These are phyloP conservation scores for Mythimna ferrago DNA, from an alignment of 2,888 invertebrate species.

Conservation along the genomic window DNA sequence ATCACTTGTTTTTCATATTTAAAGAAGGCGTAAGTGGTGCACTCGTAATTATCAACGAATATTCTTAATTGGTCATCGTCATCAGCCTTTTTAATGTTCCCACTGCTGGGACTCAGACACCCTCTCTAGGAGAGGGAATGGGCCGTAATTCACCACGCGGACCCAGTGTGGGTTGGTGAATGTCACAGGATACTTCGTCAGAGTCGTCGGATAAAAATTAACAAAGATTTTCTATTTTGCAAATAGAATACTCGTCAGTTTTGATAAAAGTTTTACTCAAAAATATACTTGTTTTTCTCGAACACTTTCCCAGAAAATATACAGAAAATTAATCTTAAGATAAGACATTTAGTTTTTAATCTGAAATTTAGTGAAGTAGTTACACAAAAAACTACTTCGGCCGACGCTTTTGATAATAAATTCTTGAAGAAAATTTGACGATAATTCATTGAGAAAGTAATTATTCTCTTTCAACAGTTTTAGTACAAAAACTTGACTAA, in stretches of 20 bases:
- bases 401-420: constrained; percentile 16
- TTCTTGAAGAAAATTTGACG: constrained; percentile 17
- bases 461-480: constrained; percentile 18
- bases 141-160: no score
- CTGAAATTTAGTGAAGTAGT: constrained; percentile 25
- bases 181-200: neutral
- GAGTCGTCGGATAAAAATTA: neutral
- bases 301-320: constrained; percentile 4
- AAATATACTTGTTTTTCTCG: neutral
- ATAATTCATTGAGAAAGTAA: constrained; percentile 5
- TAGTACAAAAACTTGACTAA: neutral
- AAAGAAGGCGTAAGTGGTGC: no score
- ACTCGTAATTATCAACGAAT: no score
- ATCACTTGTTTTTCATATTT: no score
- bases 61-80: neutral
- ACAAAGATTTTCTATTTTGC: neutral
- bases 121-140: no score
- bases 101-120: no score
- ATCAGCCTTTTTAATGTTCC: no score
- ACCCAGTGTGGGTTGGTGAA: no score
- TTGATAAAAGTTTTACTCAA: neutral
- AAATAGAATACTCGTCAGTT: neutral
- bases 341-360: constrained; percentile 30
- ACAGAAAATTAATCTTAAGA: constrained; percentile 20
- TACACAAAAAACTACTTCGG: constrained; percentile 18